A percentile compares a stretch with the other conserved stretches of the same genome.
These are phyloP conservation scores for Siniperca undulata DNA, from an alignment of 2,797 vertebrate species.

Conservation along the genomic window DNA sequence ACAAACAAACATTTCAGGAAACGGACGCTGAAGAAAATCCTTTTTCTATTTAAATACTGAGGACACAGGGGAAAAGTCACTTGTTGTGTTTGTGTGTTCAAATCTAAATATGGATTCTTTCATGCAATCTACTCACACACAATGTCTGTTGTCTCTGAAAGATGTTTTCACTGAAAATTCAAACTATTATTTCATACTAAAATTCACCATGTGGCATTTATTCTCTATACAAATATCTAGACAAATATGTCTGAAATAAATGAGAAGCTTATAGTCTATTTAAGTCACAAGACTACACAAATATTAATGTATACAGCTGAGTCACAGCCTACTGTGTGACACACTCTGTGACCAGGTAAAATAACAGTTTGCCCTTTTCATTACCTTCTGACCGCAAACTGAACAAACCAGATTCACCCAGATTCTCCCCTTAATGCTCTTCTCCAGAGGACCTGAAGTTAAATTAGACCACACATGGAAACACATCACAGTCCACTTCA, in stretches of 20 bases:
- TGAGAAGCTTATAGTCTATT: not conserved
- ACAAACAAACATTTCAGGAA: constrained; percentile 8
- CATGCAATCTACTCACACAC: constrained; percentile 23
- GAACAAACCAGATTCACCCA: constrained; percentile 13
- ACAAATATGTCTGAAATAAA: not conserved
- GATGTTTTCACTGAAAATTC: constrained; percentile 10
- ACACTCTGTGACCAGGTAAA: not conserved
- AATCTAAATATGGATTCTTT: constrained; percentile 53
- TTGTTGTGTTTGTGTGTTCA: constrained; percentile 30
- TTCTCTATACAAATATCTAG: not conserved
- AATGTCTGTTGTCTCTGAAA: constrained; percentile 29
- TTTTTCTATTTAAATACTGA: constrained; percentile 28
- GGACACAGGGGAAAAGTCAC: constrained; percentile 17
- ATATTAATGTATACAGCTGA: not conserved
- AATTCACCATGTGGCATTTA: not conserved
- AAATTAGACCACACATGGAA: constrained; percentile 40
- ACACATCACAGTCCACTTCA: constrained; percentile 36
- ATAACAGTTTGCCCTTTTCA: not conserved
- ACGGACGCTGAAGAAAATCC: not conserved
- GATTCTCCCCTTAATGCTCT: constrained; percentile 19
- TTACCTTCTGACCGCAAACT: constrained; percentile 3
- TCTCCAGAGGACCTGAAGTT: constrained; percentile 20
- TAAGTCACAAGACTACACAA: not conserved
- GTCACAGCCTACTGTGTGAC: not conserved
- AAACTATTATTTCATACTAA: not conserved